Evolutionary conservation across 2,888 invertebrate genomes (phyloP).

Genomic region (Pterobdella sp.): DNA sequence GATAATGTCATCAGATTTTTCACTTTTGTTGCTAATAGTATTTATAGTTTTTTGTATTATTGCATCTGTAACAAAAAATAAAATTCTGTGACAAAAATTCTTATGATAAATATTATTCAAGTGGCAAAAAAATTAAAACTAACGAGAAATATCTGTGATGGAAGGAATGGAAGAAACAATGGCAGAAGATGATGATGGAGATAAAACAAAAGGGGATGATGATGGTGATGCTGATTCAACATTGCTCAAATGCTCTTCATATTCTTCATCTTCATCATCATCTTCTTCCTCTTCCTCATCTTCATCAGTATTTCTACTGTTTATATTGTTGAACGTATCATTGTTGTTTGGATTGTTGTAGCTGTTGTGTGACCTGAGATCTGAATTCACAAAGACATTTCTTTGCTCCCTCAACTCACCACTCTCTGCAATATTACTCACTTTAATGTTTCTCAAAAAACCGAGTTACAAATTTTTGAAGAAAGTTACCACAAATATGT

Average conservation of each 20-base stretch:
- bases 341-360: not conserved
- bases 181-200: not conserved
- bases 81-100: no score
- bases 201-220: not conserved
- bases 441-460: no score
- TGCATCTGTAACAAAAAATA: not conserved
- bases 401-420: constrained; percentile 12
- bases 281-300: constrained; percentile 9
- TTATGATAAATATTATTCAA: not conserved
- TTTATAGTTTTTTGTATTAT: not conserved
- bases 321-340: not conserved
- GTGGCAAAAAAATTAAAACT: not conserved
- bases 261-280: constrained; percentile 6
- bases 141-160: constrained; percentile 11
- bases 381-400: not conserved
- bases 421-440: constrained; percentile 9
- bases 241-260: not conserved
- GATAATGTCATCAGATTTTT: not conserved
- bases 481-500: not conserved
- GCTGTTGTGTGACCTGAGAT: constrained; percentile 2
- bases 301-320: constrained; percentile 15
- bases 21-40: not conserved
- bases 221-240: not conserved
- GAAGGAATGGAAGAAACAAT: not conserved
- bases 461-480: not conserved